Conservation (phyloP, 2,797 vertebrate genomes). For the Peromyscus nudipes region DNA sequence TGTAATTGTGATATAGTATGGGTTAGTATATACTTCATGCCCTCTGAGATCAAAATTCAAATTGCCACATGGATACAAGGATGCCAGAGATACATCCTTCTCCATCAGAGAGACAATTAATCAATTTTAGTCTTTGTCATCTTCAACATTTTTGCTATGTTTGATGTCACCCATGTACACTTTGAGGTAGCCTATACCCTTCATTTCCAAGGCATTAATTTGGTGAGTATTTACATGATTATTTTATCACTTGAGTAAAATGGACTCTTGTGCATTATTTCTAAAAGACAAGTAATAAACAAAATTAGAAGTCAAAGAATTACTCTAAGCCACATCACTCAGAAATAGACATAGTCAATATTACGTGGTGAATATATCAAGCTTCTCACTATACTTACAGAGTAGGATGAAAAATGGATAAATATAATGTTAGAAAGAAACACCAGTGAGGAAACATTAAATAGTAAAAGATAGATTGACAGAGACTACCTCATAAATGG, state of each 20-base stretch:
- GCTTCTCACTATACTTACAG: neutral
- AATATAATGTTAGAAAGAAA: neutral
- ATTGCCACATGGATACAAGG: constrained; percentile 38
- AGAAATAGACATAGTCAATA: constrained; percentile 57
- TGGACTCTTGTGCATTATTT: neutral
- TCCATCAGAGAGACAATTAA: constrained; percentile 29
- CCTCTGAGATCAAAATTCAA: constrained; percentile 65
- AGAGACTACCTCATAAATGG: constrained; percentile 5
- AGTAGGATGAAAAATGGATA: neutral
- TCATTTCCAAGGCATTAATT: constrained; percentile 34
- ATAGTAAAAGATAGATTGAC: neutral
- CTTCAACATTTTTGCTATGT: constrained; percentile 17
- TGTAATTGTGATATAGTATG: neutral
- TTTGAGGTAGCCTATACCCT: constrained; percentile 2
- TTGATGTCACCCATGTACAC: neutral
- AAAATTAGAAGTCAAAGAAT: constrained; percentile 27
- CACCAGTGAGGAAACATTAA: neutral
- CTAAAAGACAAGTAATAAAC: constrained; percentile 50
- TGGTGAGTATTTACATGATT: neutral
- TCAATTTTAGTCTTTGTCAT: neutral
- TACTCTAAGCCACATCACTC: constrained; percentile 17
- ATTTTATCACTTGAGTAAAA: constrained; percentile 58
- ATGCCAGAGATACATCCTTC: neutral
- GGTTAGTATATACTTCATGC: neutral
- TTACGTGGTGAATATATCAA: neutral